These are phyloP conservation scores for Circaetus gallicus DNA, from an alignment of 2,113 vertebrate genomes.

Conservation along the genomic window DNA sequence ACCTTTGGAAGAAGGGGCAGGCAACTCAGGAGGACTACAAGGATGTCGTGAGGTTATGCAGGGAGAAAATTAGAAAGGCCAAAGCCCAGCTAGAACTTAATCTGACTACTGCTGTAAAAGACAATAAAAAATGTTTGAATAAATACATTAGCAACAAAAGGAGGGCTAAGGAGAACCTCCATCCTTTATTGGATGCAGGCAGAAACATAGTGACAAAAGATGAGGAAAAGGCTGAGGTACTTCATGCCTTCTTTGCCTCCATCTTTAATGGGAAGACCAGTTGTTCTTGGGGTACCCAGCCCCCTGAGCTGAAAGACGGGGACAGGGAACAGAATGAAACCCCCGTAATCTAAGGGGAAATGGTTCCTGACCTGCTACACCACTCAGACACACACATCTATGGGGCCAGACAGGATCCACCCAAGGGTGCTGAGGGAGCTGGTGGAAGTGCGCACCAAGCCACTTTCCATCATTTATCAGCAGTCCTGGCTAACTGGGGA, in stretches of 20 bases:
- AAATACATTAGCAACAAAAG: too few relatives aligned
- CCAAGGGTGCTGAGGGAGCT: neutral
- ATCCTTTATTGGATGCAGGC: neutral
- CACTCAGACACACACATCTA: neutral
- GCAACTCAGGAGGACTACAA: too few relatives aligned
- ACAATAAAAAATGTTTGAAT: too few relatives aligned
- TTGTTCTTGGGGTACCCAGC: neutral
- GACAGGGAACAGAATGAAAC: neutral
- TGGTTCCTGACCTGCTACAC: neutral
- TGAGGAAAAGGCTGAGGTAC: neutral
- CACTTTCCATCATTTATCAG: neutral
- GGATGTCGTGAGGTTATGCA: too few relatives aligned
- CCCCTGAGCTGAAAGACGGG: neutral
- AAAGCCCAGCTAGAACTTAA: too few relatives aligned
- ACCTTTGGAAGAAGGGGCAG: too few relatives aligned
- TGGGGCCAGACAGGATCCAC: neutral
- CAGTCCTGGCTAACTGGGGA: neutral
- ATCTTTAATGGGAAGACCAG: neutral
- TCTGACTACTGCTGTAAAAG: too few relatives aligned
- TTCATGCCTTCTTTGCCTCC: neutral
- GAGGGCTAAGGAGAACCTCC: neutral
- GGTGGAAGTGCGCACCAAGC: neutral
- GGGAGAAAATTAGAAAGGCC: too few relatives aligned
- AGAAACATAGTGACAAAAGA: too few relatives aligned
- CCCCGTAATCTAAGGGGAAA: neutral